phyloP scores from a whole-genome alignment of 2,113 vertebrate species.

The Chitala chitala region DNA sequence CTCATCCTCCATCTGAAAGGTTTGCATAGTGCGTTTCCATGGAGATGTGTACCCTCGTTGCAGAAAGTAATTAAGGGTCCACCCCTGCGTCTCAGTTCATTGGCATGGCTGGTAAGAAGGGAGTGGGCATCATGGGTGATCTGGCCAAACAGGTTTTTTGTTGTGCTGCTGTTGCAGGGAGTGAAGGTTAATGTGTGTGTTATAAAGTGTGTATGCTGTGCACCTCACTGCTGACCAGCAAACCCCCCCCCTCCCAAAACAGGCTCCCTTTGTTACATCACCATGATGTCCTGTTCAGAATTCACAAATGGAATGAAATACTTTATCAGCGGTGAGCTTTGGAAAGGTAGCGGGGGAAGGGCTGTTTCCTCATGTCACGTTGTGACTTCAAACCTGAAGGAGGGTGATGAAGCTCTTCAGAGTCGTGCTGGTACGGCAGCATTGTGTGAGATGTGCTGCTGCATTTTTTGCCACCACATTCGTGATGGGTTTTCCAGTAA shows the following conservation, averaged over 20 bases:
- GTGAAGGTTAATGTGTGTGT: neutral
- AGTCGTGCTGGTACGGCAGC: too few relatives aligned
- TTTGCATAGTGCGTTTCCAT: constrained; percentile 58
- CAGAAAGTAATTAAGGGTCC: constrained; percentile 29
- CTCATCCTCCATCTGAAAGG: constrained; percentile 22
- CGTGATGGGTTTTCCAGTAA: too few relatives aligned
- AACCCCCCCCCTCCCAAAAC: neutral
- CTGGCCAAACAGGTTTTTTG: neutral
- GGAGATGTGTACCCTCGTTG: constrained; percentile 41
- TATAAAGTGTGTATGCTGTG: neutral
- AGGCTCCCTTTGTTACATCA: too few relatives aligned
- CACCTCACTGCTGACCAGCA: neutral
- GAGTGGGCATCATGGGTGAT: neutral
- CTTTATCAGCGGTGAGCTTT: too few relatives aligned
- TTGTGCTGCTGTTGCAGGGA: neutral
- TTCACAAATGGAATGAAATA: too few relatives aligned
- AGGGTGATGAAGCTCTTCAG: too few relatives aligned
- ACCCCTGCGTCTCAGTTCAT: constrained; percentile 33
- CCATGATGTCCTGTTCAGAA: too few relatives aligned
- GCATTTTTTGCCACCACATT: too few relatives aligned
- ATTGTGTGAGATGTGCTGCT: too few relatives aligned
- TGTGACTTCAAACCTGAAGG: too few relatives aligned
- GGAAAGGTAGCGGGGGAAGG: too few relatives aligned
- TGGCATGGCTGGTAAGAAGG: neutral
- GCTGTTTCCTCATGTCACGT: too few relatives aligned